Evolutionary conservation across 2,888 invertebrate species (phyloP).

Genomic region (Eristalis pertinax): DNA sequence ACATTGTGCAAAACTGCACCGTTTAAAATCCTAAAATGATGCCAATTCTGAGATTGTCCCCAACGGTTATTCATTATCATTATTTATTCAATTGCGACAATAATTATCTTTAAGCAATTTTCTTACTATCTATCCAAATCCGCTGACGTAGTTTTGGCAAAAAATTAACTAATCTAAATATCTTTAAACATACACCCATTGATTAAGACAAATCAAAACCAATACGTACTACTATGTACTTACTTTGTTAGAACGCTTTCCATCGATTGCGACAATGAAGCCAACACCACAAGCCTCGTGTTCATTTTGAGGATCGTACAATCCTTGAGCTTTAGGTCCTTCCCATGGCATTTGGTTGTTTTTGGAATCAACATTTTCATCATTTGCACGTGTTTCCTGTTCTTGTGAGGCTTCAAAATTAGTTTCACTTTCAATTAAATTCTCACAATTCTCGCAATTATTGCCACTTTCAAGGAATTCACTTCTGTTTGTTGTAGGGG

Average conservation of each 20-base stretch:
- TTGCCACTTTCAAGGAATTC: constrained; percentile 77
- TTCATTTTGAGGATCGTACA: constrained; percentile 98
- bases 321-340: constrained; percentile 92
- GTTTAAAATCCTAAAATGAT: no score
- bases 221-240: constrained; percentile 73
- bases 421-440: constrained; percentile 54
- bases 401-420: constrained; percentile 58
- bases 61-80: no score
- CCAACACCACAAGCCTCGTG: constrained; percentile 99
- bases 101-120: no score
- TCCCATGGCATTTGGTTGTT: constrained; percentile 86
- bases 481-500: constrained; percentile 80
- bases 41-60: no score
- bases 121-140: no score
- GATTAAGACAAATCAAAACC: no score
- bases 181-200: no score
- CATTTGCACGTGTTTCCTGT: constrained; percentile 66
- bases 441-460: constrained; percentile 71
- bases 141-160: no score
- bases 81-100: no score
- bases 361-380: constrained; percentile 45
- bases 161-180: no score
- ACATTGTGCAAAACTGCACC: no score
- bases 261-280: constrained; percentile 99
- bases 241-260: constrained; percentile 94